phyloP scores from a whole-genome alignment of 2,797 vertebrate species.

The Coilia nasus region DNA sequence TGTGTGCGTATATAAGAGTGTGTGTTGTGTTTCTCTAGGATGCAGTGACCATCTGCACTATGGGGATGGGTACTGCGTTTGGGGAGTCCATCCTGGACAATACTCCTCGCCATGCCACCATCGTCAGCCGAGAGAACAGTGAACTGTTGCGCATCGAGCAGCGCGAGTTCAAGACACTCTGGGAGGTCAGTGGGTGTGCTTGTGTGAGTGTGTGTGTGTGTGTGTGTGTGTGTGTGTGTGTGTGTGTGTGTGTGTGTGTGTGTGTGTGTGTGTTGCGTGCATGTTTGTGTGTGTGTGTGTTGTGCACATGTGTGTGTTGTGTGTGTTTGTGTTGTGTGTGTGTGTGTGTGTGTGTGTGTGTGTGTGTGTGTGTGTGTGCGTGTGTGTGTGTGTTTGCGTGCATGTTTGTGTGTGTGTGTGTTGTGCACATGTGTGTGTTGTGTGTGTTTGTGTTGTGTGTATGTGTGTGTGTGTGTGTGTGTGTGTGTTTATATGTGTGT shows the following conservation, averaged over 20 bases:
- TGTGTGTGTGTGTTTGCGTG: slow-evolving; percentile 31
- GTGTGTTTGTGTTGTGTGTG: not conserved
- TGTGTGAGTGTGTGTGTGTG: not conserved
- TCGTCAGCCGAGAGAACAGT: slow-evolving; percentile 92
- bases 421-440: not conserved
- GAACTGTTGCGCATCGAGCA: slow-evolving; percentile 96
- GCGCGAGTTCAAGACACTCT: slow-evolving; percentile 96
- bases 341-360: not conserved
- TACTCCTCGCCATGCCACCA: slow-evolving; percentile 96
- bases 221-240: not conserved
- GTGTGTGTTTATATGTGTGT: not conserved
- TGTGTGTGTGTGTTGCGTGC: not conserved
- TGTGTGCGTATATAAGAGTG: not conserved
- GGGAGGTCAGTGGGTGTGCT: slow-evolving; percentile 82
- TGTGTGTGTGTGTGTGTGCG: slow-evolving; percentile 31
- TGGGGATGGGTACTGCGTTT: slow-evolving; percentile 96
- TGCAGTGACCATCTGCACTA: slow-evolving; percentile 94
- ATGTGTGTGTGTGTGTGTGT: not conserved
- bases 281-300: not conserved
- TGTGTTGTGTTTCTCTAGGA: slow-evolving; percentile 73
- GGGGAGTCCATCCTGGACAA: slow-evolving; percentile 99
- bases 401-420: not conserved
- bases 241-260: slow-evolving; percentile 6
- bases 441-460: not conserved
- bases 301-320: not conserved